A percentile compares a stretch with the other conserved stretches of the same genome.
These are phyloP conservation scores for Chondrosia reniformis DNA, from an alignment of 37 sponge, comb jelly and placozoan species.

Conservation along the genomic window DNA sequence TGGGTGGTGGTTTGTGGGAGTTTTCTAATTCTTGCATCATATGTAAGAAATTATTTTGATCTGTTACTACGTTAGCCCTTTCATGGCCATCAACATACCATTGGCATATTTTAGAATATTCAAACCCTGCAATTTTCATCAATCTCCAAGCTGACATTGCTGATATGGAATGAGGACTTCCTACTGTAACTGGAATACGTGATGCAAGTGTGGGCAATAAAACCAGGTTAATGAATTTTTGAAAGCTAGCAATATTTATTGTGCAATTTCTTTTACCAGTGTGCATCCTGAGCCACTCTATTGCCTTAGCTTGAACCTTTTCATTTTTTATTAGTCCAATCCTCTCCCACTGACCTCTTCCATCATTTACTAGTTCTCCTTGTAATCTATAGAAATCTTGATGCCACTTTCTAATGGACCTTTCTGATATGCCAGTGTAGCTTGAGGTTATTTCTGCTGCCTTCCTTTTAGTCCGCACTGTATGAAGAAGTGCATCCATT, in stretches of 20 bases:
- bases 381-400: neutral
- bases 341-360: neutral
- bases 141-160: neutral
- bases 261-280: neutral
- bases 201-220: neutral
- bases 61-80: neutral
- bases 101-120: neutral
- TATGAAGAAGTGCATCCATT: too few species aligned
- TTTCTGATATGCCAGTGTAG: neutral
- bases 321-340: too few species aligned
- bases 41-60: neutral
- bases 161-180: neutral
- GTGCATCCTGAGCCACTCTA: neutral
- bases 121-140: neutral
- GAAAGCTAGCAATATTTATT: neutral
- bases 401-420: neutral
- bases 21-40: neutral
- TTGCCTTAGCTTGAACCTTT: neutral
- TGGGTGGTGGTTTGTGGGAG: neutral
- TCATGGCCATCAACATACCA: constrained; percentile 10
- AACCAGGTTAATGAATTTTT: neutral
- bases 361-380: neutral
- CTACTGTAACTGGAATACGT: neutral
- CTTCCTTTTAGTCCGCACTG: neutral
- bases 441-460: neutral